Evolutionary conservation across 2,888 invertebrate genomes (phyloP).

Genomic region (Belgica antarctica): DNA sequence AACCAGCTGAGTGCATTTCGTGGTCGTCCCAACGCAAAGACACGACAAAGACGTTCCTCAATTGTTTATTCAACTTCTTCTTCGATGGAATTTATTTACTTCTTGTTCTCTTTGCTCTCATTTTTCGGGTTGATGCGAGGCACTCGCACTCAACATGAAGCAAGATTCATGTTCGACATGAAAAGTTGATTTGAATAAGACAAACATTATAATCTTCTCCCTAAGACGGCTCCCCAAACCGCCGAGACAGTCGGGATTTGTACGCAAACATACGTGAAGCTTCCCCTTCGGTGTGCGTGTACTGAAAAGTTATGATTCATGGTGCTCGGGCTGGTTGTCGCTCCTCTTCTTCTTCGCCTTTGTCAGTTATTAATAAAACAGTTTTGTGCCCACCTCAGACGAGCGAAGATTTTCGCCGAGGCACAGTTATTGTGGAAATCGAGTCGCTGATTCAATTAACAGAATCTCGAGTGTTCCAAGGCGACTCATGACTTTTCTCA

Average conservation of each 20-base stretch:
- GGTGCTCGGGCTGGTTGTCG: background rate
- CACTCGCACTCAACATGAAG: background rate
- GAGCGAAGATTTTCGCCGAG: background rate
- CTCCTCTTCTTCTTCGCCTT: background rate
- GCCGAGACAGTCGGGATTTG: slow-evolving; percentile 4
- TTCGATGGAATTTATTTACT: slow-evolving; percentile 13
- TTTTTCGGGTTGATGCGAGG: background rate
- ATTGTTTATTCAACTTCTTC: background rate
- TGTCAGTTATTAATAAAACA: background rate
- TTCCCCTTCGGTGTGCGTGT: background rate
- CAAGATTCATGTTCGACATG: slow-evolving; percentile 5
- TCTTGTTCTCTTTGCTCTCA: slow-evolving; percentile 7
- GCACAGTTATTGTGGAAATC: background rate
- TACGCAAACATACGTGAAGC: background rate
- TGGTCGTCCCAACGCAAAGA: background rate
- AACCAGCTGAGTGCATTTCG: slow-evolving; percentile 18
- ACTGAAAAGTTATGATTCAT: slow-evolving; percentile 8
- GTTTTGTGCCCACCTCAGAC: background rate
- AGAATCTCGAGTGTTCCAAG: too few species aligned
- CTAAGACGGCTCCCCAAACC: background rate
- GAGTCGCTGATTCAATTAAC: too few species aligned
- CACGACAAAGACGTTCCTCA: background rate
- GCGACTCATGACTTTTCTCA: background rate
- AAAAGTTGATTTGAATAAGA: slow-evolving; percentile 7
- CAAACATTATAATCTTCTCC: background rate